Conservation (phyloP, 1,140 invertebrate genomes). For the Drosophila tsacasi region DNA sequence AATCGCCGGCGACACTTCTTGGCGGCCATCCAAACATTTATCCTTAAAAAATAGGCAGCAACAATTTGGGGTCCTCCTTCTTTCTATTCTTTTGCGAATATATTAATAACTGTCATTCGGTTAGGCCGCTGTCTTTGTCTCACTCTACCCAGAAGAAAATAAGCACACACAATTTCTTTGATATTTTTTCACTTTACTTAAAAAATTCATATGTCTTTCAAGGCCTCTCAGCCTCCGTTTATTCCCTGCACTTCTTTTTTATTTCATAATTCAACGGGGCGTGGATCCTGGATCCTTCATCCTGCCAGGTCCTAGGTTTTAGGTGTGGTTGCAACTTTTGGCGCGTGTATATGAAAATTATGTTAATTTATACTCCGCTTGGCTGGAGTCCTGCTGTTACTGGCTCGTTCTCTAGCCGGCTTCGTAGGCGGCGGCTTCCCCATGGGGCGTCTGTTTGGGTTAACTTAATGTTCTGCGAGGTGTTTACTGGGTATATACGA, state of each 20-base stretch:
- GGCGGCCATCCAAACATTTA: conserved; percentile 57
- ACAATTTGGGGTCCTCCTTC: conserved; percentile 20
- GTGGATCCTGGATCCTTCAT: conserved; percentile 15
- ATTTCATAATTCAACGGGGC: conserved; percentile 38
- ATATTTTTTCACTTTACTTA: conserved; percentile 51
- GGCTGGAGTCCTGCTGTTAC: conserved; percentile 35
- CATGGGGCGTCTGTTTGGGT: conserved; percentile 20
- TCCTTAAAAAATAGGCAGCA: conserved; percentile 65
- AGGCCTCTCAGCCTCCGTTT: conserved; percentile 7
- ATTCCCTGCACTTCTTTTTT: conserved; percentile 17
- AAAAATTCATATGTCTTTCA: conserved; percentile 50
- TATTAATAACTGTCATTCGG: conserved; percentile 77
- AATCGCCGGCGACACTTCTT: conserved; percentile 75
- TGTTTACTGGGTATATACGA: neutral
- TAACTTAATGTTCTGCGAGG: conserved; percentile 34
- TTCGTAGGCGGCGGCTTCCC: conserved; percentile 30
- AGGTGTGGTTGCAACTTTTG: conserved; percentile 60
- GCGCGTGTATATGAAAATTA: conserved; percentile 76
- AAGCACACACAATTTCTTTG: conserved; percentile 29
- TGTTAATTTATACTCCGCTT: conserved; percentile 70
- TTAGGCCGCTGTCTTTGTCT: conserved; percentile 37
- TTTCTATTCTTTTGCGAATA: conserved; percentile 11
- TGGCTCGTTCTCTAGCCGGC: conserved; percentile 31
- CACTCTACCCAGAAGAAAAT: neutral
- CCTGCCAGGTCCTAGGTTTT: conserved; percentile 8